Base-by-base conservation (phyloP, 2,888 invertebrate species). In the Tenthredo amoena region DNA sequence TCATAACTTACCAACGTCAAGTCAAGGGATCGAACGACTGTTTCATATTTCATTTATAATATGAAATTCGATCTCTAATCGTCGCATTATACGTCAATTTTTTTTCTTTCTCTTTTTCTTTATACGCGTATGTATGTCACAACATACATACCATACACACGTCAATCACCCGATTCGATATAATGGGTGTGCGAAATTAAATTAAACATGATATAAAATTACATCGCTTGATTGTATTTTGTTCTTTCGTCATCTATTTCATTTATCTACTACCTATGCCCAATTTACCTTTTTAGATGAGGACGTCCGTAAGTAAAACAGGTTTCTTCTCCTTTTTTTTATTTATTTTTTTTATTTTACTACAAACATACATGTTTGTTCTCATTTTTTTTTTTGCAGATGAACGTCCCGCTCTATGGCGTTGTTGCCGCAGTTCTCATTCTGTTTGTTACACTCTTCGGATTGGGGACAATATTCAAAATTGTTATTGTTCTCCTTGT, bases 391-490 rank as follows among this genome's bases (percentile, higher is more conserved):
- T 91, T 91, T 12, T 68, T 68, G 26, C 90, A 94, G 93, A 94
- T 94, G 93, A 93, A 93, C 88, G 87, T 93, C 88, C 89, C 90
- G 87, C 86, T 92, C 83, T 91, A 92, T 87, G 92, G 92, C 89
- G 88, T 91, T 88, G 85, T 91, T 86, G 93, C 93, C 89, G 92
- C 92, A 85, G 89, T 89, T 84, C 87, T 88, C 84, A 90, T 91
- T 87, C 88, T 93, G 86, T 89, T 93, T 58, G 87, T 90, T 85
- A 90, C 90, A 87, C 87, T 92, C 77, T 88, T 93, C 86, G 93
- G 92, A 87, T 87, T 92, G 82, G 91, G 90, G 89, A 91, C 89
- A 74, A 84, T 93, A 86, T 55, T 91, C 40, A 92, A 92, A 89
- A 88, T 91, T 85, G 76, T 91, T 50, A 86, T 91, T 50, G 92